Base-by-base conservation (phyloP, 1,140 invertebrate genomes). In the Neuroterus valhalla region DNA sequence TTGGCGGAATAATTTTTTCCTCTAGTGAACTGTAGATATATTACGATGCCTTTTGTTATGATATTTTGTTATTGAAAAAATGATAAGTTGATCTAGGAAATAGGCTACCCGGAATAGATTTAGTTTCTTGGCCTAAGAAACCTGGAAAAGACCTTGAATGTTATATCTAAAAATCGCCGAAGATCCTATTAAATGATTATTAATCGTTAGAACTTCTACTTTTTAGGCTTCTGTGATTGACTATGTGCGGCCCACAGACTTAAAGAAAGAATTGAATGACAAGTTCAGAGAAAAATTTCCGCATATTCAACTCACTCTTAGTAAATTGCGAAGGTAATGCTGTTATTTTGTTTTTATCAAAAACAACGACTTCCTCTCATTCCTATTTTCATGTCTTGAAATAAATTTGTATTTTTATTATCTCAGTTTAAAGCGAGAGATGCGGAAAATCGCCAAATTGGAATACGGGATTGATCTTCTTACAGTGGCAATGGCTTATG, bases 191-290 rank as follows among this genome's bases (percentile, higher is more conserved):
- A 38, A 38, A 38, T 38, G 4, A 38, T 38, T 46, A 26, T 15
- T 74, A 45, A 48, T 79, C 14, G 67, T 44, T 43, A 70, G 67
- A 31, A 68, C 62, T 75, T 79, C 79, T 83, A 85, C 76, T 71
- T 75, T 45, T 66, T 86, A 93, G 93, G 97, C 96, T 12, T 99
- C 98, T 2, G 96, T 99, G 19, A 99, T 99, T 81, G 97, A 99
- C 89, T 99, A 99, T 88, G 97, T 98, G 1, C 94, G 96, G 82
- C 97, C 98, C 26, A 96, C 96, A n/a, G 97, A 98, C 89, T 90
- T 99, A 70, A 99, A 99, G 86, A 98, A 98, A 89, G 98, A 99
- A 91, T 91, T 99, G 0, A 99, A 99, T 90, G 98, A 99, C 84
- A 98, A 99, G 90, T 99, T 99, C 85, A 93, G 94, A 81, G 96